Evolutionary conservation across 2,888 invertebrate species (phyloP), one percentile per base, ranked within the genome.

Genomic region (Lacanobia oleracea): DNA sequence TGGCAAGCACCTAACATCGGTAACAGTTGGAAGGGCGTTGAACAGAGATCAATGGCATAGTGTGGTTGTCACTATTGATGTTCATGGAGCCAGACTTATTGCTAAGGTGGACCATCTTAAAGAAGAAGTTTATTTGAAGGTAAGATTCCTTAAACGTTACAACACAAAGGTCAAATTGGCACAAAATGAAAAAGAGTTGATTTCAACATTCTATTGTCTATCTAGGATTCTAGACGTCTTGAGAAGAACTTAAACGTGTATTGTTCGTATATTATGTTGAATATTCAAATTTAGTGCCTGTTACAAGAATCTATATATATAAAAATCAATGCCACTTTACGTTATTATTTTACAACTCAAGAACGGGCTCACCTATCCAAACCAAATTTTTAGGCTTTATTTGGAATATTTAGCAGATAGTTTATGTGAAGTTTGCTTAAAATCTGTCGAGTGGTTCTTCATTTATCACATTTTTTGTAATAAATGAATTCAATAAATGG

Each of bases 11-110:
- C 97, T 98, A 67, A 98, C 98, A 45, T 96, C 96, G 40, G 97
- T 98, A 56, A 98, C 98, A 1, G 98, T 99, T 7, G 98, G 98
- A 51, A 97, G 98, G 93, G 98, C 98, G 5, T 93, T 99, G 70
- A 99, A 99, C 92, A 97, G 98, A 85, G 98, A 99, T 89, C 97
- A 98, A 88, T 99, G 98, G 98, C 99, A 99, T 91, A 98, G 97
- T 86, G 98, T 98, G 21, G 97, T 98, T 69, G 98, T 97, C 86
- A 97, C 98, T 75, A 98, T 99, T 79, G 98, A 98, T 91, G 98
- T 98, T 3, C 98, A 98, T 87, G 98, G 98, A 40, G 98, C 98
- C 33, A 97, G 98, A 89, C 96, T 99, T 76, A 97, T 98, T 88
- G 98, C 98, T 63, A 97, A 97, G 89, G 98, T 99, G n/a, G 98